Percentiles rank a stretch among this genome's conserved stretches.
Evolutionary conservation across 2,113 vertebrate species (phyloP).

Genomic region (Tretioscincus oriximinensis): DNA sequence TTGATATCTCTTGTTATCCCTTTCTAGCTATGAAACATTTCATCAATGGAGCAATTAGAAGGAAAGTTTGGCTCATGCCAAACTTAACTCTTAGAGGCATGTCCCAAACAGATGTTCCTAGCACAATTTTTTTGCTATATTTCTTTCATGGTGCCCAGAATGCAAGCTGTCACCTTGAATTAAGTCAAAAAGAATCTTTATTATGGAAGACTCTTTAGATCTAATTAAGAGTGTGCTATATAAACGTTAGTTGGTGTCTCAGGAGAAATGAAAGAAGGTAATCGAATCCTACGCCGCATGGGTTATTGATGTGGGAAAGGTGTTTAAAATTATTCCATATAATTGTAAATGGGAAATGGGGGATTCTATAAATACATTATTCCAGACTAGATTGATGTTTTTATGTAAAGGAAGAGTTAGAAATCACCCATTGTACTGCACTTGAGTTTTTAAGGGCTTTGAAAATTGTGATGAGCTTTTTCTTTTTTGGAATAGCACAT

Average conservation of each 20-base stretch:
- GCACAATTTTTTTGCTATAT: conserved; percentile 5
- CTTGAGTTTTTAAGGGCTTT: conserved; percentile 17
- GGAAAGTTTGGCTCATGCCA: conserved; percentile 18
- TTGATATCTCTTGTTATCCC: background rate
- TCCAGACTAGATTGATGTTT: background rate
- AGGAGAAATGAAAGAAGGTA: conserved; percentile 8
- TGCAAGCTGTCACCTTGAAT: conserved; percentile 23
- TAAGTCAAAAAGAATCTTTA: conserved; percentile 26
- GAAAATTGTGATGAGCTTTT: conserved; percentile 15
- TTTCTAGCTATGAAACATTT: conserved; percentile 7
- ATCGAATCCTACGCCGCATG: background rate
- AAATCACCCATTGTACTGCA: conserved; percentile 10
- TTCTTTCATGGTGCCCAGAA: background rate
- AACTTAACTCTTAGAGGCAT: background rate
- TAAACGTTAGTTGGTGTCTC: background rate
- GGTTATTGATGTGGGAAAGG: conserved; percentile 9
- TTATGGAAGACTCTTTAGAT: conserved; percentile 16
- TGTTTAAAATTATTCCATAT: conserved; percentile 8
- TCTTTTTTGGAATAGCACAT: background rate
- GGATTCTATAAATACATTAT: conserved; percentile 15
- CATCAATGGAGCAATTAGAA: background rate
- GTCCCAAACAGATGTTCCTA: conserved; percentile 9
- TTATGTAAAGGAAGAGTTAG: conserved; percentile 3
- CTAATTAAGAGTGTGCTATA: conserved; percentile 1
- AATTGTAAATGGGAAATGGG: conserved; percentile 14